Evolutionary conservation across 2,888 invertebrate species (phyloP).

Genomic region (Agrochola lota): DNA sequence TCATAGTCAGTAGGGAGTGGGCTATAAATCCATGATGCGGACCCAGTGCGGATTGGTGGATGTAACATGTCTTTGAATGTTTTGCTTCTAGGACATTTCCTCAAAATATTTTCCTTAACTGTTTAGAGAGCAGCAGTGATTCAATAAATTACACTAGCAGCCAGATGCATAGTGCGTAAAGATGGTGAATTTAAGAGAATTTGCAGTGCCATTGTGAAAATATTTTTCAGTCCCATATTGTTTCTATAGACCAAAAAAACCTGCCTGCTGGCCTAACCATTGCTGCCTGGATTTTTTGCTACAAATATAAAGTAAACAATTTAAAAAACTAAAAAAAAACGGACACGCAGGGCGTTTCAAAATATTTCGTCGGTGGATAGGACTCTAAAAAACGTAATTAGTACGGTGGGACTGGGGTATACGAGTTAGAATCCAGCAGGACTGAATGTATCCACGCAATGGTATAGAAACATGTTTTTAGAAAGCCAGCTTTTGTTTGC

Average conservation of each 20-base stretch:
- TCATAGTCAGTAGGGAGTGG: too few relatives aligned
- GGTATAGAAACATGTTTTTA: too few relatives aligned
- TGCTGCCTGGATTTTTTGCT: not conserved
- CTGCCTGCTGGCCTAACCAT: not conserved
- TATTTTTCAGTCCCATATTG: not conserved
- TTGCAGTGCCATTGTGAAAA: not conserved
- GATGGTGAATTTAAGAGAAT: not conserved
- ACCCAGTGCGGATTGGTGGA: too few relatives aligned
- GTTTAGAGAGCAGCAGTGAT: not conserved
- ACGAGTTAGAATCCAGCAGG: too few relatives aligned
- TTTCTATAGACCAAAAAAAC: not conserved
- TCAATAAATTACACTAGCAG: too few relatives aligned
- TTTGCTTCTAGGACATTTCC: not conserved
- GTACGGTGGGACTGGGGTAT: too few relatives aligned
- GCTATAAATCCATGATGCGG: too few relatives aligned
- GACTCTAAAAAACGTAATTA: conserved; percentile 3
- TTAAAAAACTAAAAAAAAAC: not conserved
- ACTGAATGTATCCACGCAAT: too few relatives aligned
- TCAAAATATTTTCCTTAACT: not conserved
- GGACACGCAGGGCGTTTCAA: not conserved
- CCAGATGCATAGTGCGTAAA: not conserved
- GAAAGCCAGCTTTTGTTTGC: too few relatives aligned
- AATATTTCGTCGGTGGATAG: not conserved
- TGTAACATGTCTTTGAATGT: too few relatives aligned
- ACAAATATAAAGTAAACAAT: not conserved